Base-by-base conservation (phyloP, 1,140 invertebrate genomes). In the Trypoxylus dichotomus region DNA sequence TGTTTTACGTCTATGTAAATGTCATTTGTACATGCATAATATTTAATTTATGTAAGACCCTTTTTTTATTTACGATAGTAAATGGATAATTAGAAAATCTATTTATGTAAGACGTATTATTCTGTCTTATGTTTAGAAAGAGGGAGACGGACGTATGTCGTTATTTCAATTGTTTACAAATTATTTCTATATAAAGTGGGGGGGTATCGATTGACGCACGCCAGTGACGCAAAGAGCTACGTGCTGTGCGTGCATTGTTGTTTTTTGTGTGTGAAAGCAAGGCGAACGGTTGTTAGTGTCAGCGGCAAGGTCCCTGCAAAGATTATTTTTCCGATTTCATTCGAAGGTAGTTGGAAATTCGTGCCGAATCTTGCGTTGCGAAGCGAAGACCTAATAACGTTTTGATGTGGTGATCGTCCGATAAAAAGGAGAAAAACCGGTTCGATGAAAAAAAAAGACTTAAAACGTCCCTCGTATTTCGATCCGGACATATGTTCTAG, bases 201-300 rank as follows among this genome's bases (percentile, higher is more conserved):
- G 47, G 29, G 21, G 10, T 75, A 82, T 82, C 81, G 81, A 82
- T 82, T 82, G 81, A 80, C 79, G 81, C 81, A 80, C 77, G 42
- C 24, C 54, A 37, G 68, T 79, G 76, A 76, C 77, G 79, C 78
- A 78, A 58, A 29, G 47, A 68, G 63, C 19, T 77, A 37, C 32
- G 32, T 37, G 32, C 32, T 37, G 10, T 37, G 32, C 10, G 32
- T 37, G 32, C 32, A 37, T 37, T 37, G 32, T 37, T 77, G 76
- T 77, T 77, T 75, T n/a, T 42, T 47, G 42, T 78, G 71, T 78
- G 73, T 78, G 41, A 42, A 77, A 47, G 71, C 24, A 77, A 75
- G 41, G 41, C 74, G 60, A 27, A 29, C 21, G 60, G 24, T 37
- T 37, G 32, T 37, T 68, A 54, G 74, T 75, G 74, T 47, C 41